Conservation (phyloP, 2,888 invertebrate species). For the Ashinkailepas kermadecensis region DNA sequence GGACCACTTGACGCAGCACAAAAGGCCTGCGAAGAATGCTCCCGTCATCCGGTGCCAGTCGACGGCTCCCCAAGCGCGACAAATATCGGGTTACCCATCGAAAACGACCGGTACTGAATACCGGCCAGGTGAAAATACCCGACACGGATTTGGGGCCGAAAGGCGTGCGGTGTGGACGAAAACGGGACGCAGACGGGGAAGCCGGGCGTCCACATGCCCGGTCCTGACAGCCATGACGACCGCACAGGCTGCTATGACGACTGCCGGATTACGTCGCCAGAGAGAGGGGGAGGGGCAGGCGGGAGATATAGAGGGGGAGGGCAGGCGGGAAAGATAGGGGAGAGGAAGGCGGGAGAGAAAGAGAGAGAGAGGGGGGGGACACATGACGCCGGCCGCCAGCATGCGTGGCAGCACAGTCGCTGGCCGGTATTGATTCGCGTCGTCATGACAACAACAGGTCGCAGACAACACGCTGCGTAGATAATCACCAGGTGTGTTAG, state of each 20-base stretch:
- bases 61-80: background rate
- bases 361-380: no score
- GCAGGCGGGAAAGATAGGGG: no score
- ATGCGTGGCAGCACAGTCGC: no score
- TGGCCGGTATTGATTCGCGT: conserved; percentile 4
- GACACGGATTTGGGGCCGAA: background rate
- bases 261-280: no score
- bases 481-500: conserved; percentile 6
- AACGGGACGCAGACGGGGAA: background rate
- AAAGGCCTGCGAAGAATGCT: background rate
- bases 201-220: background rate
- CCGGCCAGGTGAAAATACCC: conserved; percentile 12
- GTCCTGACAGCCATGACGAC: background rate
- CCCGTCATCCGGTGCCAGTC: background rate
- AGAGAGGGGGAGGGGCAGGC: no score
- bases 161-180: background rate
- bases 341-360: no score
- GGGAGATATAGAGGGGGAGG: no score
- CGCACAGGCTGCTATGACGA: background rate
- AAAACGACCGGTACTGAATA: background rate
- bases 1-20: conserved; percentile 13
- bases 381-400: no score
- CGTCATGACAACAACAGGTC: background rate
- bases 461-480: background rate
- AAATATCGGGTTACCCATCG: background rate